These are phyloP conservation scores for Sinonovacula constricta DNA, from an alignment of 1,140 invertebrate genomes.

Conservation along the genomic window DNA sequence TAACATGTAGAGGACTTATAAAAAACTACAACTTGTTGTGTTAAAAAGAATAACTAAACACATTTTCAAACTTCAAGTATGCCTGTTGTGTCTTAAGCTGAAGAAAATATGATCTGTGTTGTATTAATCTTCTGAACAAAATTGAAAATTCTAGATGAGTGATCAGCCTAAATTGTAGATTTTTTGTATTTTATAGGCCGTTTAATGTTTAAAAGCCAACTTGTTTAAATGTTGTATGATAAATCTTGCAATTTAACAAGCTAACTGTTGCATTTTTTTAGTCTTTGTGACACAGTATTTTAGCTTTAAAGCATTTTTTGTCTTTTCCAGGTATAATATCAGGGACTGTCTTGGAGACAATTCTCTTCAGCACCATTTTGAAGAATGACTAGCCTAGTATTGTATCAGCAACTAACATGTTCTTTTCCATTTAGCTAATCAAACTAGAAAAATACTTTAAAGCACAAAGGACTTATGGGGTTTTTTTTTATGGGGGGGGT, in stretches of 20 bases:
- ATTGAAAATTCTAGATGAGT: neutral
- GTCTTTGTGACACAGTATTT: neutral
- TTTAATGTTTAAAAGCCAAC: neutral
- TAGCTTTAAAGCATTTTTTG: slow-evolving; percentile 6
- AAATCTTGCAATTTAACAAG: neutral
- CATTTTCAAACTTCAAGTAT: too few species aligned
- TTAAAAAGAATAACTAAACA: too few species aligned
- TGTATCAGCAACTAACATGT: too few species aligned
- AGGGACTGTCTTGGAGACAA: slow-evolving; percentile 66
- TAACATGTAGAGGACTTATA: too few species aligned
- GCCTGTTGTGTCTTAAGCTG: too few species aligned
- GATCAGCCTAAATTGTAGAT: neutral
- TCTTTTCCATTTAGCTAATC: too few species aligned
- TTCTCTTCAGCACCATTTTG: slow-evolving; percentile 61
- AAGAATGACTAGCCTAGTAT: slow-evolving; percentile 66
- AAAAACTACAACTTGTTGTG: too few species aligned
- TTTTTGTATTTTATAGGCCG: neutral
- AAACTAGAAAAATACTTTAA: too few species aligned
- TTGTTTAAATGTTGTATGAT: neutral
- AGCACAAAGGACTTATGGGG: too few species aligned
- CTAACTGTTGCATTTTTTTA: neutral
- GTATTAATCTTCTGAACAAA: too few species aligned
- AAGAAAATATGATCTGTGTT: too few species aligned
- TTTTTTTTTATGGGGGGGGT: too few species aligned
- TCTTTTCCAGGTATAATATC: slow-evolving; percentile 61